Evolutionary conservation across 2,888 invertebrate species (phyloP), one percentile per base, ranked within the genome.

Genomic region (Drosophila testacea): DNA sequence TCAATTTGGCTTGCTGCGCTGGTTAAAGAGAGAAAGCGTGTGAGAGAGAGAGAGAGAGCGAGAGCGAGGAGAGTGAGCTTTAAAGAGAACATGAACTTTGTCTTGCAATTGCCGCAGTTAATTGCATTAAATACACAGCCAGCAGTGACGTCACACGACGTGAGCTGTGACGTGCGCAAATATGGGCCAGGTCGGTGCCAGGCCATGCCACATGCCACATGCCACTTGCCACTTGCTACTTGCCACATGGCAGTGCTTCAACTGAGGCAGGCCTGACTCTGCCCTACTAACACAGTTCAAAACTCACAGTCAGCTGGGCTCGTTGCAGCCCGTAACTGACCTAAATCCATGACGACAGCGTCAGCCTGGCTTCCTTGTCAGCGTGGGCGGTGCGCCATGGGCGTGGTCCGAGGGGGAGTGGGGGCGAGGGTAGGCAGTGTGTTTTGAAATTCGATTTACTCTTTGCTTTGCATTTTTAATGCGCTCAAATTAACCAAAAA

Each of bases 231-330:
- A 30, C n/a, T n/a, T n/a, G n/a, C n/a, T n/a, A n/a, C 30, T 6
- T 30, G 30, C 30, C 30, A 30, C 30, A 30, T 30, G 30, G 6
- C 30, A 6, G 1, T 6, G 34, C 46, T 41, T 27, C 51, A 36
- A 38, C 11, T 36, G 28, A 44, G 16, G 27, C 48, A 22, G 27
- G 34, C 32, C 73, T 50, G 67, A 63, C 79, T 66, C 28, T 84
- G 85, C 4, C 86, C 85, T 76, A 85, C 73, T 85, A 85, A 88
- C 85, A 88, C 79, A 88, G 62, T 88, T 86, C 46, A 59, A 74
- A 67, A 57, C 68, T 52, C 59, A 60, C 60, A 54, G 44, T 34
- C 77, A 77, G 77, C 77, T 76, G 69, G 41, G 46, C 52, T 44
- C 36, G 64, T 22, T 48, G 70, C 78, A 67, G 74, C 66, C 70